Evolutionary conservation across 2,797 vertebrate species (phyloP).

Genomic region (Eleutherodactylus coqui): DNA sequence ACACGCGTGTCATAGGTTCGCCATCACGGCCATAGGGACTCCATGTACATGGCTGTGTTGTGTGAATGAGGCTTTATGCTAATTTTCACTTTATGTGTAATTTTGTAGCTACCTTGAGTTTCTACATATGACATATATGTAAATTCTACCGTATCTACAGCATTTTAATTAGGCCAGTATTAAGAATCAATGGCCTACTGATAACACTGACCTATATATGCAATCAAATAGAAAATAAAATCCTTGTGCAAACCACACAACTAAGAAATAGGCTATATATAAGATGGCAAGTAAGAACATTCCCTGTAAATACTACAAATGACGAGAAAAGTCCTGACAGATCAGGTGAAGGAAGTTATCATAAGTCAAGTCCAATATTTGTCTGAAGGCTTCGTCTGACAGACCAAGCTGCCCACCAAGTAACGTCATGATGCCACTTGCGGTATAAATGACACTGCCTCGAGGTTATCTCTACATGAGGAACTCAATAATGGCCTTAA

Average conservation of each 20-base stretch:
- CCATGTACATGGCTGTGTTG: too few species aligned
- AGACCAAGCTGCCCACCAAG: background rate
- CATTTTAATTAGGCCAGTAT: background rate
- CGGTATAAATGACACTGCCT: constrained; percentile 3
- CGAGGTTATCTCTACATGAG: background rate
- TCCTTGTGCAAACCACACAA: background rate
- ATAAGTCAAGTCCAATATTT: background rate
- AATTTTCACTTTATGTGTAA: too few species aligned
- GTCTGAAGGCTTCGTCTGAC: background rate
- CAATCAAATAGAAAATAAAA: too few species aligned
- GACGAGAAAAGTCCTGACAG: background rate
- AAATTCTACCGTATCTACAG: too few species aligned
- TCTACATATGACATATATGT: too few species aligned
- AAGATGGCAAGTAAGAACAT: background rate
- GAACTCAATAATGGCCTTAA: background rate
- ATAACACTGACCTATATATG: background rate
- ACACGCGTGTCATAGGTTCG: too few species aligned
- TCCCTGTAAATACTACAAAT: background rate
- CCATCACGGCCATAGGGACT: too few species aligned
- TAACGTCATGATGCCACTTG: background rate
- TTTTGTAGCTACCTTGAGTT: too few species aligned
- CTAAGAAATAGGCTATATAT: background rate
- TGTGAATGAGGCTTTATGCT: too few species aligned
- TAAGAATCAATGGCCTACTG: background rate
- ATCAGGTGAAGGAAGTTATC: constrained; percentile 6